Conservation (phyloP, 2,797 vertebrate species). For the Anguilla obscura region DNA sequence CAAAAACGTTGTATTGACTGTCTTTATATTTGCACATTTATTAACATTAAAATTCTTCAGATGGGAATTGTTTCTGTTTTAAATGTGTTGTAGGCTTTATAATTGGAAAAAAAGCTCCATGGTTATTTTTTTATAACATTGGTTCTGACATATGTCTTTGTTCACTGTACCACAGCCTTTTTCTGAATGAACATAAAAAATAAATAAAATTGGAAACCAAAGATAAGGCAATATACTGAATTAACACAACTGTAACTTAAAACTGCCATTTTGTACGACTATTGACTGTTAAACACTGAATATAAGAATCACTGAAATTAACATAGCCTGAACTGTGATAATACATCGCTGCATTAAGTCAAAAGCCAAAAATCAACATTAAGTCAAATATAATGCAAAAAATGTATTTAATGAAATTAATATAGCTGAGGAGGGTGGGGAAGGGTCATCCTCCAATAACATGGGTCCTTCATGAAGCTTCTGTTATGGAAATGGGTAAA, state of each 20-base stretch:
- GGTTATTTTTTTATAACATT: not conserved
- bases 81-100: not conserved
- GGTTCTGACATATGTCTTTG: not conserved
- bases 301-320: not conserved
- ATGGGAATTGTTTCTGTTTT: not conserved
- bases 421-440: not conserved
- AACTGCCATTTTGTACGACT: not conserved
- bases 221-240: not conserved
- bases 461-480: not conserved
- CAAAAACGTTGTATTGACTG: not conserved
- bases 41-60: not conserved
- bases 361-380: not conserved
- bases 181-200: not conserved
- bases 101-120: not conserved
- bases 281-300: not conserved
- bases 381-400: not conserved
- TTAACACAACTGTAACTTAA: not conserved
- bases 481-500: not conserved
- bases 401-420: not conserved
- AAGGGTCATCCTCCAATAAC: not conserved
- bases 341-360: not conserved
- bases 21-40: not conserved
- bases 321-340: not conserved
- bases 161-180: not conserved
- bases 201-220: not conserved